Evolutionary conservation across 2,113 vertebrate genomes (phyloP), one percentile per base, ranked within the genome.

Genomic region (Poeciliopsis prolifica): DNA sequence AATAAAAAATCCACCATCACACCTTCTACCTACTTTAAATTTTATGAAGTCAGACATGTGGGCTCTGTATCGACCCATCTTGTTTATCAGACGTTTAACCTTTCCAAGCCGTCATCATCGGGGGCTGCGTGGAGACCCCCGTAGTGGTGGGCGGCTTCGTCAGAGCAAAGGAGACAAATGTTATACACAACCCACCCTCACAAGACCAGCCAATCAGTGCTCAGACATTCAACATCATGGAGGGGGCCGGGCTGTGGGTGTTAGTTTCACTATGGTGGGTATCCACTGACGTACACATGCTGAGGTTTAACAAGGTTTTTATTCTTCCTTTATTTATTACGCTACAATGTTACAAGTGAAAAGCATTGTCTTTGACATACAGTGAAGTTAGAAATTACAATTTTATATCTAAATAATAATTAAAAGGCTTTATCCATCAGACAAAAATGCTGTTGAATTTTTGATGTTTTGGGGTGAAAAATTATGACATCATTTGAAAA

Each of bases 191-290:
- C 71, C 78, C 74, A 86, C 82, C 70, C n/a, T 83, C 44, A 78
- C 73, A 82, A 68, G 8, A 61, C 54, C 74, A 60, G 44, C 42
- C 30, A 28, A 26, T 54, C 66, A 54, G 35, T 0, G 1, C 4
- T 6, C 29, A 72, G n/a, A 33, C 14, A 26, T 22, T 22, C 67
- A 42, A 30, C 69, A 31, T 7, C 22, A 42, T 30, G 42, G 58
- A 29, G 71, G 30, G 6, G 30, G 73, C 3, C n/a, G 70, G 30
- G 10, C 12, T 0, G 37, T 42, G 60, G 74, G 77, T 66, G 83
- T 22, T 68, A 68, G 72, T 86, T 82, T 87, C 86, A 84, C 68
- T 82, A 1, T 19, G 61, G 80, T 76, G 78, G 80, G 85, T 80
- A 26, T 33, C 33, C 24, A 14, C 31, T 83, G 72, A 84, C 70